A percentile compares a stretch with the other conserved stretches of the same genome.
Evolutionary conservation across 1,140 invertebrate genomes (phyloP).

Genomic region (Ooceraea biroi): DNA sequence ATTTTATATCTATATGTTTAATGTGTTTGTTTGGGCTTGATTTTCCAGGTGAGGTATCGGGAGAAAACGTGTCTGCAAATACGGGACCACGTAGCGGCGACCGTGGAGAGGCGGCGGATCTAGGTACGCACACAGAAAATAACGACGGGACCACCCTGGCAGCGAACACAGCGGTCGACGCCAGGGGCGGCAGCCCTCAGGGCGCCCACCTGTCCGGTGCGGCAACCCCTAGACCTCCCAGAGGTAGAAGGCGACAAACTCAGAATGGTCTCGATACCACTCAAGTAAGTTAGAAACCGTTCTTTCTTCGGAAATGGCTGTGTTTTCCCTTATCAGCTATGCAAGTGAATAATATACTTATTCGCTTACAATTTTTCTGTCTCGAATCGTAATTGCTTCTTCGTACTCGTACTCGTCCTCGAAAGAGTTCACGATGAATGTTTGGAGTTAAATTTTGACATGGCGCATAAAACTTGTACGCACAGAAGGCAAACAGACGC

Average conservation of each 20-base stretch:
- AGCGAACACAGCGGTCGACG: constrained; percentile 85
- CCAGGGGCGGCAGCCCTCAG: constrained; percentile 85
- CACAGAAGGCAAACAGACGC: constrained; percentile 17
- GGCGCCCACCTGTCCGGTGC: constrained; percentile 82
- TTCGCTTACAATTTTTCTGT: neutral
- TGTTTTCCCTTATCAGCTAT: neutral
- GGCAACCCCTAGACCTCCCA: constrained; percentile 82
- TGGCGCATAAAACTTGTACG: constrained; percentile 1
- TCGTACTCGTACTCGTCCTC: neutral
- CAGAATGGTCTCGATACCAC: constrained; percentile 85
- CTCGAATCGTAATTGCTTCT: neutral
- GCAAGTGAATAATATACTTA: neutral
- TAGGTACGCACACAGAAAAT: constrained; percentile 83
- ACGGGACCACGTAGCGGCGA: constrained; percentile 81
- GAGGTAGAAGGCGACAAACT: constrained; percentile 83
- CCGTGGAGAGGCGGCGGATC: constrained; percentile 84
- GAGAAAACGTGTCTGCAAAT: constrained; percentile 82
- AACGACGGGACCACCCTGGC: constrained; percentile 85
- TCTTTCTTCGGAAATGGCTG: neutral
- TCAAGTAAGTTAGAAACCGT: constrained; percentile 76
- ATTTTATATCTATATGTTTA: neutral
- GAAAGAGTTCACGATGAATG: neutral
- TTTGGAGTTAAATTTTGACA: constrained; percentile 40
- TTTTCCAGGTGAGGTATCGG: constrained; percentile 84
- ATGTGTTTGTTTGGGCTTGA: neutral